Evolutionary conservation across 2,113 vertebrate genomes (phyloP).

Genomic region (Prietella phreatophila): DNA sequence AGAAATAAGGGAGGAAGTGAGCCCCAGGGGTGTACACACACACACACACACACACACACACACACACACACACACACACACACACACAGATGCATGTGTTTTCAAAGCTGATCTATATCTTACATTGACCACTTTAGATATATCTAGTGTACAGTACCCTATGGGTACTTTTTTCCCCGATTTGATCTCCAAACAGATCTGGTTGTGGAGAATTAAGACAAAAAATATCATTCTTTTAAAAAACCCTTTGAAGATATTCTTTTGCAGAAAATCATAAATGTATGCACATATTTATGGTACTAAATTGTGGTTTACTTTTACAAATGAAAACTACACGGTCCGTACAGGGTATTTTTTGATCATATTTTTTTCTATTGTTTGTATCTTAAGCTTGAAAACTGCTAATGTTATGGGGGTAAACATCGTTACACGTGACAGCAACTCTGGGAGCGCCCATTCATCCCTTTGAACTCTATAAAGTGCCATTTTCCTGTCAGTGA

Average conservation of each 20-base stretch:
- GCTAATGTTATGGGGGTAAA: neutral
- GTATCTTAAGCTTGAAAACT: neutral
- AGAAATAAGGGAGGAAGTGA: conserved; percentile 48
- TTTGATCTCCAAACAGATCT: neutral
- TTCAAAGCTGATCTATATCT: neutral
- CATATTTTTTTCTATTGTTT: neutral
- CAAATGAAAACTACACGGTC: neutral
- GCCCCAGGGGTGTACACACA: conserved; percentile 33
- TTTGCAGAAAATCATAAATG: neutral
- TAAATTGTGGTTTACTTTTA: neutral
- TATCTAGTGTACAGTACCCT: neutral
- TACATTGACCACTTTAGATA: neutral
- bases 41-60: conserved; percentile 2
- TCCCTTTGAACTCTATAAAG: neutral
- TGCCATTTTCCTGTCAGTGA: neutral
- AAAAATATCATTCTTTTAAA: neutral
- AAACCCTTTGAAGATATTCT: neutral
- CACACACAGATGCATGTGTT: neutral
- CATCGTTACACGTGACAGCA: neutral
- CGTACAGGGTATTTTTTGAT: neutral
- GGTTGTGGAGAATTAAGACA: neutral
- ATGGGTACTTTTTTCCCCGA: neutral
- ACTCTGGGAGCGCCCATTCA: neutral
- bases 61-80: neutral
- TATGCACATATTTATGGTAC: neutral